Evolutionary conservation across 2,797 vertebrate genomes (phyloP).

Genomic region (Taenioides sp.): DNA sequence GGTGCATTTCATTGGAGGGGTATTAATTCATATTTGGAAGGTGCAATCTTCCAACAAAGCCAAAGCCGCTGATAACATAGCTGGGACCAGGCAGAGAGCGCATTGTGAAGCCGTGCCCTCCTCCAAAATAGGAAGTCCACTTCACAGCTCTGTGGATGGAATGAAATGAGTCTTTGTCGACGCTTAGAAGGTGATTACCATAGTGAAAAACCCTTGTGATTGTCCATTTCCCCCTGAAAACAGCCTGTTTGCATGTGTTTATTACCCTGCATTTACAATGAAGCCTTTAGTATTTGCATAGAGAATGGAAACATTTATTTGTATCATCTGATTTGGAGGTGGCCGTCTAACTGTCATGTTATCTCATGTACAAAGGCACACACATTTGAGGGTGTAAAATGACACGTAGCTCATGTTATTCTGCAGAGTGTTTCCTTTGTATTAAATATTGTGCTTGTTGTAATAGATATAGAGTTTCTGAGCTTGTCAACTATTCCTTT

Average conservation of each 20-base stretch:
- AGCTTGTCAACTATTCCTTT: not conserved
- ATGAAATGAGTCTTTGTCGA: slow-evolving; percentile 65
- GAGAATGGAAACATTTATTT: slow-evolving; percentile 49
- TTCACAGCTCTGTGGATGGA: slow-evolving; percentile 64
- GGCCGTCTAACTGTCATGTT: slow-evolving; percentile 10
- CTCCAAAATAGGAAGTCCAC: slow-evolving; percentile 62
- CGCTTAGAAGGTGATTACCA: slow-evolving; percentile 54
- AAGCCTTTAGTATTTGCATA: slow-evolving; percentile 51
- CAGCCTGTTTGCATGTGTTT: slow-evolving; percentile 38
- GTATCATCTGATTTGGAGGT: slow-evolving; percentile 34
- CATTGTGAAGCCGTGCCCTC: slow-evolving; percentile 61
- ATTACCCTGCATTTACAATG: slow-evolving; percentile 31
- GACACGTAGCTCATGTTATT: not conserved
- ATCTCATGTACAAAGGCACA: slow-evolving; percentile 13
- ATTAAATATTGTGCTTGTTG: not conserved
- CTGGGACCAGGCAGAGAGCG: slow-evolving; percentile 62
- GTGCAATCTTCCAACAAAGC: slow-evolving; percentile 71
- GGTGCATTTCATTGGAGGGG: slow-evolving; percentile 72
- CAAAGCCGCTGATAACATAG: slow-evolving; percentile 66
- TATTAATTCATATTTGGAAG: slow-evolving; percentile 76
- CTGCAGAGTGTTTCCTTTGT: not conserved
- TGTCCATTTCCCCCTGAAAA: slow-evolving; percentile 53
- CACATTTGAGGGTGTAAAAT: not conserved
- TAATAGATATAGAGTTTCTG: not conserved
- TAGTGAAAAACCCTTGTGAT: slow-evolving; percentile 55